Evolutionary conservation across 2,888 invertebrate species (phyloP), one percentile per base, ranked within the genome.

Genomic region (Amiota mariae): DNA sequence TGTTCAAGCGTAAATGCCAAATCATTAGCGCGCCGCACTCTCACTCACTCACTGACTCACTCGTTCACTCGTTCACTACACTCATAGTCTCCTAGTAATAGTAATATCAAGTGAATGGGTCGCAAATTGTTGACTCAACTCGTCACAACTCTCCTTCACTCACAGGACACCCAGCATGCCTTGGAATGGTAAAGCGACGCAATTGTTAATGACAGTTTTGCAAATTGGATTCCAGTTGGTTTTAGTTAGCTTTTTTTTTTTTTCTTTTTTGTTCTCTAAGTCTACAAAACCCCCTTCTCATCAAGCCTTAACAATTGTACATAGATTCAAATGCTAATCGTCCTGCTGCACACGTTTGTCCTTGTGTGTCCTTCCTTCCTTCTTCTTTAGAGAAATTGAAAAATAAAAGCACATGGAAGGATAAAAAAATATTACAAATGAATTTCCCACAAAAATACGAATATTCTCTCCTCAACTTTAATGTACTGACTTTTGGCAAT

Each of bases 401-500:
- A 12, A 59, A 18, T 15, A 18, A 20, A 11, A 59, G 20, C n/a
- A 59, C n/a, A 59, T 15, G 20, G 59, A 18, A 1, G 20, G 59
- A 1, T 8, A 20, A 59, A n/a, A 54, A 68, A 68, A 54, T 51
- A 51, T 68, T 51, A 68, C 67, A 68, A 68, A 68, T 68, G 67
- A 54, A 68, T 68, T 68, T 68, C 67, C 67, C 54, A 54, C 51
- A 68, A 12, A 68, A 51, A 54, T 68, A 20, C 24, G 67, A 36
- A 6, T 6, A 3, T 24, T 2, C 6, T 36, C 36, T 36, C 36
- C 36, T 36, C 36, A 36, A 68, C 67, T 68, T 68, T 68, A 51
- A 68, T 68, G 54, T 68, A 68, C 67, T 68, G 67, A 68, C 67
- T 68, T 68, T 68, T 68, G 67, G 67, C 67, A 68, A 68, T 68